Evolutionary conservation across 2,113 vertebrate genomes (phyloP), one percentile per base, ranked within the genome.

Genomic region (Tenrec ecaudatus): DNA sequence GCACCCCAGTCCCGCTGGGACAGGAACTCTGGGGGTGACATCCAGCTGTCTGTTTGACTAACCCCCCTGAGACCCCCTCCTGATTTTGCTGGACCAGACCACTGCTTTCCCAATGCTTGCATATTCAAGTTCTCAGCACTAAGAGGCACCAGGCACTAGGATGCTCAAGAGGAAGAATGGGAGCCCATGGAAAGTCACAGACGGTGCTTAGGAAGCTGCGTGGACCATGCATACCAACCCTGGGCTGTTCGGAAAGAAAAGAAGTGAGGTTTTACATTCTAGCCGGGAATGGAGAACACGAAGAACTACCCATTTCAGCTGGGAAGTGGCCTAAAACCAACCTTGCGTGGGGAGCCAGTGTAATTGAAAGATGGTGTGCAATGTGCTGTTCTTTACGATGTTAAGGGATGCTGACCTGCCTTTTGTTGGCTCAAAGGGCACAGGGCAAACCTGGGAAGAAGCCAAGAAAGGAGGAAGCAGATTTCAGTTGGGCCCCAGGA

Each of bases 251-350:
- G 64, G 76, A 77, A 77, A 1, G 66, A 83, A 77, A 43, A 91
- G 36, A 8, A 83, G 53, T 69, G 8, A 75, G 71, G 38, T 77
- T 60, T 88, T 90, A 66, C n/a, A 73, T 68, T 81, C 71, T 47
- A 43, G 20, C 71, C 73, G 3, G 82, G 60, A 47, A 80, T 2
- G 40, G 33, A n/a, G 76, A 85, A 60, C 88, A 95, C 57, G 40
- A 92, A 89, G 91, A 87, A 80, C 87, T 82, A 87, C 82, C 80
- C 64, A 68, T 68, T 91, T 91, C 89, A 47, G 31, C 58, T 31
- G 29, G 66, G 71, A 86, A 93, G 93, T 64, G 83, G 69, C 88
- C 73, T 79, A 8, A 94, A 90, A 86, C 82, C 82, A 76, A 82
- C 86, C 71, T 40, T 25, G 23, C 2, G 0, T 12, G 43, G 62